These are phyloP conservation scores for Pediacus dermestoides DNA, from an alignment of 2,888 invertebrate genomes.

Conservation along the genomic window DNA sequence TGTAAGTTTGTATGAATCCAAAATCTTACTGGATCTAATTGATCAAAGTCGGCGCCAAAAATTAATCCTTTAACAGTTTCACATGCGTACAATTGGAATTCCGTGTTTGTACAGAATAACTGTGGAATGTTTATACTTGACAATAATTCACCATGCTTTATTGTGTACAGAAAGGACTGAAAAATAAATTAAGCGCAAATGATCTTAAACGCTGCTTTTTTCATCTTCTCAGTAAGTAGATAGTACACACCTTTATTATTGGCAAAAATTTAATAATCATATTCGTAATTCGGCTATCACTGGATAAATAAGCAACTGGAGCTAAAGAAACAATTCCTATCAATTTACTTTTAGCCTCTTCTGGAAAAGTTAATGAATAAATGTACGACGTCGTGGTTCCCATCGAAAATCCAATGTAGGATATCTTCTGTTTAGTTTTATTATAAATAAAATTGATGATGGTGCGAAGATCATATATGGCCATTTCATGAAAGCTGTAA, in stretches of 20 bases:
- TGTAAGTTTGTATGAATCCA: no score
- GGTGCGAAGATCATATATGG: conserved; percentile 75
- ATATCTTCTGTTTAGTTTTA: conserved; percentile 51
- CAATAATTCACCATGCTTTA: conserved; percentile 25
- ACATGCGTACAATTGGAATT: conserved; percentile 20
- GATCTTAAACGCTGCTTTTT: conserved; percentile 17
- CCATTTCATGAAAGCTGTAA: conserved; percentile 48
- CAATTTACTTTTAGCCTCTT: conserved; percentile 61
- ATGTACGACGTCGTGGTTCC: conserved; percentile 70
- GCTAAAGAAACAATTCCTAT: conserved; percentile 61
- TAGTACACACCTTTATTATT: not conserved
- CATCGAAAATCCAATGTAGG: conserved; percentile 83
- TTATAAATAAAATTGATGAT: conserved; percentile 65
- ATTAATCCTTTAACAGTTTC: conserved; percentile 16
- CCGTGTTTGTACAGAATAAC: conserved; percentile 10
- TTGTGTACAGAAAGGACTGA: conserved; percentile 16
- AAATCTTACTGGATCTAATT: conserved; percentile 31
- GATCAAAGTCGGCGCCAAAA: conserved; percentile 25
- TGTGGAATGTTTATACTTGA: conserved; percentile 13
- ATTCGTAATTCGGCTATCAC: no score
- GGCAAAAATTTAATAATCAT: not conserved
- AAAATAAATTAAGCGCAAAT: conserved; percentile 26
- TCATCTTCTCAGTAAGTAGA: not conserved
- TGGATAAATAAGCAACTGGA: conserved; percentile 63
- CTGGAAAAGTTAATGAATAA: conserved; percentile 60